Percentiles rank a stretch among this genome's conserved stretches.
phyloP scores from a whole-genome alignment of 2,797 vertebrate genomes.

The Scarus forsteni region DNA sequence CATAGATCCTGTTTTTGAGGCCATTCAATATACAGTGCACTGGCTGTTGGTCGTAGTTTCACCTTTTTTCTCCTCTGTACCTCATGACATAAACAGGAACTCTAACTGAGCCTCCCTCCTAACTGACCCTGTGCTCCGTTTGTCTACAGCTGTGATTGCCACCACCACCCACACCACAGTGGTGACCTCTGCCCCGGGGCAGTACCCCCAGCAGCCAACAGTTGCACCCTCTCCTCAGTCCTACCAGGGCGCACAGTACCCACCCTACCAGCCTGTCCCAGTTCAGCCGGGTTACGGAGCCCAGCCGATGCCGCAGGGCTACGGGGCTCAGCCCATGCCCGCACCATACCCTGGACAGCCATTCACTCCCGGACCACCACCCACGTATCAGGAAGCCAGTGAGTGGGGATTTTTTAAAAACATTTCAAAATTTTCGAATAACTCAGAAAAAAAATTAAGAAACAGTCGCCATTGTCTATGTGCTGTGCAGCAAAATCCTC shows the following conservation, averaged over 20 bases:
- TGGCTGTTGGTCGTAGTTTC: not conserved
- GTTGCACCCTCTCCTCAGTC: constrained; percentile 28
- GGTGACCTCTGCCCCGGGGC: constrained; percentile 56
- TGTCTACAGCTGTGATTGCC: constrained; percentile 74
- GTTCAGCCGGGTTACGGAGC: constrained; percentile 67
- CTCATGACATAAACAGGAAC: not conserved
- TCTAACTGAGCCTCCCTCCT: not conserved
- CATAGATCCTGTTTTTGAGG: not conserved
- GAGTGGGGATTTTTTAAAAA: constrained; percentile 40
- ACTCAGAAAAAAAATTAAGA: too few relatives aligned
- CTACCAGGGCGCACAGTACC: constrained; percentile 72
- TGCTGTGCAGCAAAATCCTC: too few relatives aligned
- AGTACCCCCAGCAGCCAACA: constrained; percentile 75
- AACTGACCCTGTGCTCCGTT: constrained; percentile 7
- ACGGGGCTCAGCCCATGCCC: constrained; percentile 61
- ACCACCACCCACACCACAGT: constrained; percentile 81
- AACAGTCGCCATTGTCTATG: too few relatives aligned
- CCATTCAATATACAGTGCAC: too few relatives aligned
- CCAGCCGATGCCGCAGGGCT: constrained; percentile 55
- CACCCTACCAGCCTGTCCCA: constrained; percentile 77
- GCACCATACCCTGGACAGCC: constrained; percentile 65
- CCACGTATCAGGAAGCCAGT: constrained; percentile 79
- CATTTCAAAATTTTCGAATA: too few relatives aligned
- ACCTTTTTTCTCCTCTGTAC: too few relatives aligned
- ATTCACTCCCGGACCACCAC: constrained; percentile 60